Base-by-base conservation (phyloP, 2,797 vertebrate genomes). In the Allobates femoralis region DNA sequence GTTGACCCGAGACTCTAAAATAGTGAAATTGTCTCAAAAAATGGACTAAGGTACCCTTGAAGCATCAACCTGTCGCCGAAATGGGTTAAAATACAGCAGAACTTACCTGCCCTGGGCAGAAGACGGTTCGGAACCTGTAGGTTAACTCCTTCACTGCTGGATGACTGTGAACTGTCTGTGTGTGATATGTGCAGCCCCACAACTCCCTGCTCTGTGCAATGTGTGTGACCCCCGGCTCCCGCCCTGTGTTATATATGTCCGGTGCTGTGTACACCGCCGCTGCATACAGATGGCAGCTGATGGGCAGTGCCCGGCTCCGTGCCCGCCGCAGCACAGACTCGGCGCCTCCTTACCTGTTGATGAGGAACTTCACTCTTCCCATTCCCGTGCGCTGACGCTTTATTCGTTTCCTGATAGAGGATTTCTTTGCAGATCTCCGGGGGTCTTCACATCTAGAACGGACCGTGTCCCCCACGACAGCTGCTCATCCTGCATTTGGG, bases 321-420 rank as follows among this genome's bases (percentile, higher is more conserved):
- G 56, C 56, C 82, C n/a, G 64, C 71, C 19, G 67, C 34, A 3
- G 67, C 67, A 1, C 30, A 7, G 60, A n/a, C 14, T 23, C 32
- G 21, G 34, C 34, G 26, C 19, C 74, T 34, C 46, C 79, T 86
- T 86, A 86, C 85, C 85, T 86, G 85, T 86, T 86, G 85, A 86
- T 82, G 79, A 62, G 28, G 79, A 86, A 86, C 56, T 86, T 81
- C 0, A 41, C 28, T 62, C 32, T 86, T 74, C 85, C 78, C 66
- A 64, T 86, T 21, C 69, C 77, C 28, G 32, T 15, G 6, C 37
- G 28, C 37, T 37, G 23, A 46, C 7, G 30, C 55, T 16, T 51
- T 34, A 3, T 55, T 53, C 32, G 50, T 15, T 19, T 19, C 5
- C 5, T 30, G 14, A 18, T 62, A 1, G n/a, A 3, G 60, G 67